Base-by-base conservation (phyloP, 2,113 vertebrate species). In the Athene noctua region DNA sequence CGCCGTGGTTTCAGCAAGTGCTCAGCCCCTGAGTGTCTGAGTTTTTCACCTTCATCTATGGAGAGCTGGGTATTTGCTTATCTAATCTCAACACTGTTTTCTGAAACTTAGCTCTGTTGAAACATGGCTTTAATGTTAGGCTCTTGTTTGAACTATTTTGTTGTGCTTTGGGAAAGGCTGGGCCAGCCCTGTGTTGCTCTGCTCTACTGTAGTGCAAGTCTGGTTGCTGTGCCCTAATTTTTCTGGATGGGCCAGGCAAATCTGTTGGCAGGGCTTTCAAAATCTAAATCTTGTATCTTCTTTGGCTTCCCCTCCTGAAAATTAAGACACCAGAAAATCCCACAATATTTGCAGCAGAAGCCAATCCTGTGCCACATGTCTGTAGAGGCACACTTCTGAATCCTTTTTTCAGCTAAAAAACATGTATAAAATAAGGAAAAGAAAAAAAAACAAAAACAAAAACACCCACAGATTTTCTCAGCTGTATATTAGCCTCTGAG, bases 11-110 rank as follows among this genome's bases (percentile, higher is more conserved):
- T 40, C 65, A 49, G 51, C 46, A 73, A 54, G 27, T 15, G 17
- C 22, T 59, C 63, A 55, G 2, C 10, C 20, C 14, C 21, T 0
- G 1, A 4, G 5, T 3, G 38, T 90, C 66, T 5, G 10, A 40
- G 25, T 17, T 71, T 38, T 82, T 72, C 34, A 32, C 58, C 19
- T 85, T 80, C 62, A 47, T 18, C 36, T 54, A 1, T 12, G 0
- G 0, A 58, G 80, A 93, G 38, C 34, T 52, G 44, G 9, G 11
- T 6, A 11, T 63, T 75, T 9, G 1, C 47, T 95, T 72, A 57
- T 9, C 59, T 88, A 52, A 93, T 75, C 77, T 75, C 30, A 32
- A 51, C 13, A 44, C 47, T 74, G 40, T 42, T 79, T 89, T 81
- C 44, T 58, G 73, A 79, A 72, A 75, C 1, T 46, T 26, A 73